Evolutionary conservation across 2,113 vertebrate species (phyloP).

Genomic region (Hippopotamus amphibius): DNA sequence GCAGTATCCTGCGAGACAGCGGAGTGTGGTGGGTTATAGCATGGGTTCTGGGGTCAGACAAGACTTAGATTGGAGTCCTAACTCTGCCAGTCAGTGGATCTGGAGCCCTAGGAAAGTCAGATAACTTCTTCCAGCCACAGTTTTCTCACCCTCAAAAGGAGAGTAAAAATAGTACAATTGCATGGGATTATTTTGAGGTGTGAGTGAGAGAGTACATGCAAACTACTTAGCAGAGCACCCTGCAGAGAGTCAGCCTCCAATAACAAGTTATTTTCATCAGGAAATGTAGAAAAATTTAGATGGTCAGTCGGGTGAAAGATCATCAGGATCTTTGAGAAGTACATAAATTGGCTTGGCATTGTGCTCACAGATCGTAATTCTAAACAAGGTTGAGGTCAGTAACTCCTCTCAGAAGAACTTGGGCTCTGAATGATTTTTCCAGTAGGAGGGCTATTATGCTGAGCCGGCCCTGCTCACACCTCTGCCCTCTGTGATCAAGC

Average conservation of each 20-base stretch:
- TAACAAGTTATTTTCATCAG: not conserved
- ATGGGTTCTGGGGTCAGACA: not conserved
- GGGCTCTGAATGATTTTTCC: not conserved
- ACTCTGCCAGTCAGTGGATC: not conserved
- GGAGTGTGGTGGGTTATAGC: not conserved
- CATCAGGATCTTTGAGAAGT: slow-evolving; percentile 28
- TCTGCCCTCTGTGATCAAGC: not conserved
- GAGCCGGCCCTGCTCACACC: slow-evolving; percentile 8
- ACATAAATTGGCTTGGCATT: not conserved
- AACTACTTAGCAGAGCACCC: not conserved
- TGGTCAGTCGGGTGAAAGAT: slow-evolving; percentile 7
- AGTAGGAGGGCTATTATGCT: not conserved
- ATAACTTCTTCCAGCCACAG: not conserved
- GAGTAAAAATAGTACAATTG: slow-evolving; percentile 8
- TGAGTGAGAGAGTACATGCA: not conserved
- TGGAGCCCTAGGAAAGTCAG: not conserved
- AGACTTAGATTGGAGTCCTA: not conserved
- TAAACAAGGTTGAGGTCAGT: slow-evolving; percentile 39
- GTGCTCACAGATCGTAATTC: slow-evolving; percentile 48
- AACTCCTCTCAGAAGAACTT: not conserved
- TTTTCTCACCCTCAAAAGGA: not conserved
- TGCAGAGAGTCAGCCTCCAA: not conserved
- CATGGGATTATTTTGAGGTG: not conserved
- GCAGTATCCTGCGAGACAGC: not conserved
- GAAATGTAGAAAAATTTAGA: slow-evolving; percentile 31